phyloP scores from a whole-genome alignment of 1,140 invertebrate species.

The Conus betulinus region DNA sequence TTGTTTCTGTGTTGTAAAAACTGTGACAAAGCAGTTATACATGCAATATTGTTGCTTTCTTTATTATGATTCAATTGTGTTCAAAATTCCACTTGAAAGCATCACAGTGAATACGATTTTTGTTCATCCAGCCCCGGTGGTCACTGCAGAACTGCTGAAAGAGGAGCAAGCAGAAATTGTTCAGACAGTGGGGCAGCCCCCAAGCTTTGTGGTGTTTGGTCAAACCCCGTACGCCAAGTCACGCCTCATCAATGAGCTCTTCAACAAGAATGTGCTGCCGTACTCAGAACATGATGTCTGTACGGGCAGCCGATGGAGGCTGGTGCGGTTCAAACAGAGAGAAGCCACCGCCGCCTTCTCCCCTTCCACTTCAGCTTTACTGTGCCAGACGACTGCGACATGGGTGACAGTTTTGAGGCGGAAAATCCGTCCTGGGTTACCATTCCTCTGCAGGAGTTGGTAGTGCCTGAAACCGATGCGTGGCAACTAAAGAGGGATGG shows the following conservation, averaged over 20 bases:
- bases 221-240: constrained; percentile 84
- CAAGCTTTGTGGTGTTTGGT: constrained; percentile 81
- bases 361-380: constrained; percentile 80
- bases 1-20: no score
- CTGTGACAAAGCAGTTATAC: no score
- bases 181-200: constrained; percentile 71
- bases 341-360: constrained; percentile 69
- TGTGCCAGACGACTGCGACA: constrained; percentile 85
- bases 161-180: constrained; percentile 74
- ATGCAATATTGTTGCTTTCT: no score
- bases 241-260: constrained; percentile 83
- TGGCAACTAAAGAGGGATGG: background rate
- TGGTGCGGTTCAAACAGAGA: constrained; percentile 85
- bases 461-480: constrained; percentile 77
- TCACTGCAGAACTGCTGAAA: constrained; percentile 68
- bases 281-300: constrained; percentile 73
- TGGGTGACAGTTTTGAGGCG: constrained; percentile 80
- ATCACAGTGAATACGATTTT: background rate
- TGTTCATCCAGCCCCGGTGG: constrained; percentile 71
- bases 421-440: constrained; percentile 80
- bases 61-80: no score
- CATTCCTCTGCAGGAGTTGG: constrained; percentile 82
- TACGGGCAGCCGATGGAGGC: constrained; percentile 78
- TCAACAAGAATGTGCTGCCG: constrained; percentile 80
- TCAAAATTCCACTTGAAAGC: no score